Conservation (phyloP, 1,140 invertebrate species). For the Physella acuta region DNA sequence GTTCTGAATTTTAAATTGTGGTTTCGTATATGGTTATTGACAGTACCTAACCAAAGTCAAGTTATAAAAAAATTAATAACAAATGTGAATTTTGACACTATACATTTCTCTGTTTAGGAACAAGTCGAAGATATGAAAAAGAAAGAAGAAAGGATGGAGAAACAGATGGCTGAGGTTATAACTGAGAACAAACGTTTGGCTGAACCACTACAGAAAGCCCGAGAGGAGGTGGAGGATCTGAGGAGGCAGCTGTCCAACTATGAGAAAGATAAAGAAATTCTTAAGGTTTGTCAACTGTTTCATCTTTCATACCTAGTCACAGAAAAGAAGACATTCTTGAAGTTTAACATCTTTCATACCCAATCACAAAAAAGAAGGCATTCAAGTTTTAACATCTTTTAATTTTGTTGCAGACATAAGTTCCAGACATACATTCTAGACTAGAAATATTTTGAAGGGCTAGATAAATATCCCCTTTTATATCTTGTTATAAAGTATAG, state of each 20-base stretch:
- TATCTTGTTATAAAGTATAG: no score
- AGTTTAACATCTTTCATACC: no score
- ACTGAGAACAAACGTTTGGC: conserved; percentile 74
- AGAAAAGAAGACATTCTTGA: no score
- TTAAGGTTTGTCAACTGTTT: conserved; percentile 58
- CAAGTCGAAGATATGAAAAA: conserved; percentile 82
- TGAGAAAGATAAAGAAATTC: conserved; percentile 75
- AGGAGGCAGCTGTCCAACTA: conserved; percentile 76
- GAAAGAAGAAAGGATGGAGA: conserved; percentile 76
- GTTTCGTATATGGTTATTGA: not conserved
- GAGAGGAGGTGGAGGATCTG: conserved; percentile 70
- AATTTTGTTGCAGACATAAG: no score
- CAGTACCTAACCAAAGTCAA: not conserved
- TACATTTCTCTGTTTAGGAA: no score
- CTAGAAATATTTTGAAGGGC: no score
- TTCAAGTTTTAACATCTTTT: no score
- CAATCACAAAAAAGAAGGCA: no score
- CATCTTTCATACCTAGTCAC: no score
- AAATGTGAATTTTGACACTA: no score
- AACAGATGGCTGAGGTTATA: conserved; percentile 68
- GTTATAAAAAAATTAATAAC: not conserved
- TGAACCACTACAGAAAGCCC: conserved; percentile 71
- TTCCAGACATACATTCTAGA: no score
- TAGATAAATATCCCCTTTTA: no score
- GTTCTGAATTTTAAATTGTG: not conserved